Evolutionary conservation across 2,113 vertebrate species (phyloP), one percentile per base, ranked within the genome.

Genomic region (Callipepla squamata): DNA sequence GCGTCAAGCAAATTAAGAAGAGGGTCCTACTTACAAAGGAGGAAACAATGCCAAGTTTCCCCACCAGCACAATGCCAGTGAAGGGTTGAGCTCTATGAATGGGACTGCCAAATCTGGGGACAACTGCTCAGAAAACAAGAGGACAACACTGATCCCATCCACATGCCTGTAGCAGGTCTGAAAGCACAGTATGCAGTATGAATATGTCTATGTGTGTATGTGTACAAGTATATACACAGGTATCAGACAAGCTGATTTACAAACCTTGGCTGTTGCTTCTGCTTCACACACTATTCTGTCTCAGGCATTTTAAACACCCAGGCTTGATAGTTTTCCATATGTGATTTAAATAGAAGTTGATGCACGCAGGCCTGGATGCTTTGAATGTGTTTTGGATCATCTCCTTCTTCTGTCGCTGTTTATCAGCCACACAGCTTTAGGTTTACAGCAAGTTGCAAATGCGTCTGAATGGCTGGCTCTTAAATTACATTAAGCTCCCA

Each of bases 61-160:
- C 32, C 47, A 73, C 70, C 8, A 63, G 51, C 1, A 0, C 0
- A 5, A 55, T 9, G 26, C 12, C 59, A 34, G 14, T 1, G 1
- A 77, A 90, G 2, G 38, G 38, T 12, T 76, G 47, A 70, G 68
- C 20, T 85, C 57, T 63, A 13, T 55, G 75, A 89, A 91, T 0
- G 0, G 34, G 38, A 25, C 25, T 47, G 51, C 8, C 51, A 62
- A 63, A 13, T 62, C 23, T 53, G n/a, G 70, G 58, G n/a, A 62
- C 32, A 51, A 32, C 13, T 91, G 85, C 77, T 58, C 55, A 70
- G 65, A 87, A 44, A 19, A 16, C 3, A 58, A 6, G 5, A 3
- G 11, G 21, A 48, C 48, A 66, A 17, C 8, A 34, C 36, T 88
- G 80, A 34, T 36, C 32, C 16, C 22, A 48, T 44, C 55, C 38